Evolutionary conservation across 2,888 invertebrate genomes (phyloP).

Genomic region (Podotricha telesiphe): DNA sequence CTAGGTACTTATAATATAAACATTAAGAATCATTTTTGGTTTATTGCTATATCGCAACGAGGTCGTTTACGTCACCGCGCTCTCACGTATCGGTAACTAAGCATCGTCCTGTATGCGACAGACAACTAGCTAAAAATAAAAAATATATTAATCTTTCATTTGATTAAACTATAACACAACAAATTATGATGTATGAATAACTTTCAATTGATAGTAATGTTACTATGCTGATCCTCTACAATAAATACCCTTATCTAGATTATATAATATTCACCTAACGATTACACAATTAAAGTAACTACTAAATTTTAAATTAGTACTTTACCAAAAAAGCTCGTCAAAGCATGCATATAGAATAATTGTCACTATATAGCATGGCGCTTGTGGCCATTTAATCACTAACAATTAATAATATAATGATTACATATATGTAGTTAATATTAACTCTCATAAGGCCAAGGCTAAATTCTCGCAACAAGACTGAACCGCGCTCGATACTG

Average conservation of each 20-base stretch:
- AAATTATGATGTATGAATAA: constrained; percentile 79
- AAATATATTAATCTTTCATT: constrained; percentile 81
- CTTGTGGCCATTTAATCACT: constrained; percentile 68
- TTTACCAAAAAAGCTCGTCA: constrained; percentile 84
- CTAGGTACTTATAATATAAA: constrained; percentile 78
- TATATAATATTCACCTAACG: constrained; percentile 76
- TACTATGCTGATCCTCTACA: constrained; percentile 80
- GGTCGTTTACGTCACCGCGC: constrained; percentile 59
- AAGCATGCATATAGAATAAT: constrained; percentile 83
- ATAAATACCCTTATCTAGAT: constrained; percentile 83
- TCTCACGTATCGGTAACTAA: constrained; percentile 62
- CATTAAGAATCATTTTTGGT: constrained; percentile 81
- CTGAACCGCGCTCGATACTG: constrained; percentile 71
- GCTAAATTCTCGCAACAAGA: constrained; percentile 84
- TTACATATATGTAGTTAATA: constrained; percentile 76
- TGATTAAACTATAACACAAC: constrained; percentile 77
- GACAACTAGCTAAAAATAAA: constrained; percentile 83
- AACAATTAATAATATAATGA: constrained; percentile 74
- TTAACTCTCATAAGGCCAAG: constrained; percentile 83
- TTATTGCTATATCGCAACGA: constrained; percentile 80
- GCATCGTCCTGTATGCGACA: constrained; percentile 68
- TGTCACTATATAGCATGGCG: constrained; percentile 78
- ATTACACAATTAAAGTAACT: constrained; percentile 82
- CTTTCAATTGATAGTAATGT: constrained; percentile 76
- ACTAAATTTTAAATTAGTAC: constrained; percentile 82